Evolutionary conservation across 2,888 invertebrate species (phyloP), one percentile per base, ranked within the genome.

Genomic region (Lobophora halterata): DNA sequence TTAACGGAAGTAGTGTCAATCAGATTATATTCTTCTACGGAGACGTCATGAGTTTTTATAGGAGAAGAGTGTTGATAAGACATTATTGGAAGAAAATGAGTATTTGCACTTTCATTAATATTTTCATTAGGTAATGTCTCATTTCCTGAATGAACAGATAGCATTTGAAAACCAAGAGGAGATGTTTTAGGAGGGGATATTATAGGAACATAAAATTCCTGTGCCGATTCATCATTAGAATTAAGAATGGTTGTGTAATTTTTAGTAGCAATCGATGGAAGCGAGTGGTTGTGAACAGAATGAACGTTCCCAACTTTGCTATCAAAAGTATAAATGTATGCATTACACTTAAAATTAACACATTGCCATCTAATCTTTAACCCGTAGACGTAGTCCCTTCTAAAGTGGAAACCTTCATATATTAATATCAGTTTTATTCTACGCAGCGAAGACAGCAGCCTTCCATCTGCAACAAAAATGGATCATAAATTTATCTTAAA

Each of bases 281-380:
- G 3, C 7, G 26, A 2, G 11, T 42, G 42, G 12, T 42, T 32
- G 25, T 42, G 42, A 16, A 25, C 7, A n/a, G 11, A 6, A 31
- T 38, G 9, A 33, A 32, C 32, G 3, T 29, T 36, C 11, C 41
- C 29, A 13, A 46, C 21, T 20, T 31, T 29, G 17, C 46, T 32
- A 1, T 36, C 13, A 3, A 37, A 16, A 2, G 46, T 43, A 4
- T 34, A 35, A 0, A 54, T 10, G 4, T 21, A 20, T 1, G 50
- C 55, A 33, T 21, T 17, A 26, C 53, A 52, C 29, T 10, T n/a
- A 42, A 12, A 0, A 40, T 42, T 3, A 38, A 46, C 29, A 19
- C 58, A 55, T 3, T 24, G 25, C 56, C 61, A 61, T 1, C 53
- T 33, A 1, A 34, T 49, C 26, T 44, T 58, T 2, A 7, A 5